Conservation (phyloP, 2,113 vertebrate genomes). For the Pygoscelis antarcticus region DNA sequence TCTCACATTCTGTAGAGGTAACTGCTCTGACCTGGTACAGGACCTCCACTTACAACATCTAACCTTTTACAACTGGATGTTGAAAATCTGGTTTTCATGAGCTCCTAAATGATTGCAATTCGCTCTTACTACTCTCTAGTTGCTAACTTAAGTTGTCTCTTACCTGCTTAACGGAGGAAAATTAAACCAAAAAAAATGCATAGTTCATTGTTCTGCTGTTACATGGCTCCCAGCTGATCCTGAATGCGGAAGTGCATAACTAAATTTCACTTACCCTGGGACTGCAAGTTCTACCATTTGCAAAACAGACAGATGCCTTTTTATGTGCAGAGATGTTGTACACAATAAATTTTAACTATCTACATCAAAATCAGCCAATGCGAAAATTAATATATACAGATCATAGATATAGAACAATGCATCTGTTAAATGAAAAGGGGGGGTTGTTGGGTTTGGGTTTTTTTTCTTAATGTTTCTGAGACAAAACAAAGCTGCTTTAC, state of each 20-base stretch:
- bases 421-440: neutral
- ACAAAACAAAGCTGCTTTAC: neutral
- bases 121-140: neutral
- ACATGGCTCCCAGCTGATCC: neutral
- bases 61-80: neutral
- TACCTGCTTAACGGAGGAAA: neutral
- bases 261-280: neutral
- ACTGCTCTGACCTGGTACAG: constrained; percentile 2
- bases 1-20: neutral
- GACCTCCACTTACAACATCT: neutral
- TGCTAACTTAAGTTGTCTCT: neutral
- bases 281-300: constrained; percentile 18
- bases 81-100: constrained; percentile 36
- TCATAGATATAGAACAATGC: neutral
- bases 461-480: neutral
- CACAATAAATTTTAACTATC: constrained; percentile 3
- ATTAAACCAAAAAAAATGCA: neutral
- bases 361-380: neutral
- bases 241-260: constrained; percentile 2
- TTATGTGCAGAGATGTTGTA: neutral
- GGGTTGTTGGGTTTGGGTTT: neutral
- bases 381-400: neutral
- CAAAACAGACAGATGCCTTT: neutral
- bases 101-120: neutral
- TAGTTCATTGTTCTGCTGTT: neutral